Evolutionary conservation across 2,888 invertebrate genomes (phyloP).

Genomic region (Xestia sexstrigata): DNA sequence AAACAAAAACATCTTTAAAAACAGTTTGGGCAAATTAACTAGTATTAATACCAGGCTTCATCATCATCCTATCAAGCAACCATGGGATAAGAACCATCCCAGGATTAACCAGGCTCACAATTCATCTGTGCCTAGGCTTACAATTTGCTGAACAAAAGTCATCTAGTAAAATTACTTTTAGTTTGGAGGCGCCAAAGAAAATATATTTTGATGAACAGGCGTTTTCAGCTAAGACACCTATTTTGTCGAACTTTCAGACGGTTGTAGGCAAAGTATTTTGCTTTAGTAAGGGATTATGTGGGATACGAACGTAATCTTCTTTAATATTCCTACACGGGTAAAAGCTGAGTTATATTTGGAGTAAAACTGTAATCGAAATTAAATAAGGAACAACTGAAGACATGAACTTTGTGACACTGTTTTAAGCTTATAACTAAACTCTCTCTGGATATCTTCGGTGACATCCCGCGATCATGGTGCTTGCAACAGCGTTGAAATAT

Average conservation of each 20-base stretch:
- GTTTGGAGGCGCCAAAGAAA: conserved; percentile 41
- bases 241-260: conserved; percentile 45
- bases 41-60: conserved; percentile 16
- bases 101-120: conserved; percentile 48
- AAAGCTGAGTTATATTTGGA: conserved; percentile 4
- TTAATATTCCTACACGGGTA: conserved; percentile 8
- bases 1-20: conserved; percentile 46
- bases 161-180: conserved; percentile 50
- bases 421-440: no score
- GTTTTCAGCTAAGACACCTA: conserved; percentile 47
- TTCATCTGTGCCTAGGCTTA: conserved; percentile 52
- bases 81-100: neutral
- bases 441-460: no score
- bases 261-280: conserved; percentile 41
- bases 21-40: conserved; percentile 29
- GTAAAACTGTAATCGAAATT: neutral
- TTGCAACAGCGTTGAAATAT: no score
- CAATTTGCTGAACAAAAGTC: conserved; percentile 50
- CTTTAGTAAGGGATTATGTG: conserved; percentile 32
- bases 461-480: no score
- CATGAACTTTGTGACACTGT: neutral
- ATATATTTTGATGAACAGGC: conserved; percentile 59
- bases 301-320: conserved; percentile 18
- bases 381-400: neutral
- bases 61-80: conserved; percentile 22